Base-by-base conservation (phyloP, 2,888 invertebrate genomes). In the Tyria jacobaeae region DNA sequence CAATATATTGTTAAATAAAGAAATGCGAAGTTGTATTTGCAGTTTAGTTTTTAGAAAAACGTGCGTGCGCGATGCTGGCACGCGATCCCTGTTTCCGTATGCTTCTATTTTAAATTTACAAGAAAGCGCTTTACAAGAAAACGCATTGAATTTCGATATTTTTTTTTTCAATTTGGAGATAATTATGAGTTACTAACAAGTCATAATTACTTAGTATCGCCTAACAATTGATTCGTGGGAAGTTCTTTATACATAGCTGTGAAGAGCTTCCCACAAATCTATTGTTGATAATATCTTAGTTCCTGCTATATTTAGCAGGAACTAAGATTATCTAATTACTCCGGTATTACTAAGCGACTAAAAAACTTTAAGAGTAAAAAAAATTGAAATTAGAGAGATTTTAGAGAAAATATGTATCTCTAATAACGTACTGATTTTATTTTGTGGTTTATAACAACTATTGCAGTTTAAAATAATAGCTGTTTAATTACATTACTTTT, bases 1-100 rank as follows among this genome's bases (percentile, higher is more conserved):
- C 66, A 73, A 63, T 51, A 74, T 64, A 76, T 59, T 35, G 25
- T 59, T 53, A 49, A 50, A 31, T 56, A 57, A 24, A 64, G 61
- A 71, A 72, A 65, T 27, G 24, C 66, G 55, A 56, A 57, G 55
- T 63, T 54, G 27, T 55, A 51, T 55, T 58, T 25, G 57, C 34
- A 49, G 66, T 62, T 60, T 66, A 66, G n/a, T n/a, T n/a, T n/a
- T n/a, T n/a, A n/a, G n/a, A n/a, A n/a, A 68, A 68, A 62, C 24
- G 51, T 70, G 81, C 77, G 76, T 78, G 77, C 49, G 64, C 24
- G 49, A n/a, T 44, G 21, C 44, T 60, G 12, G 44, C 80, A 80
- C 71, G 80, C 82, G 51, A 78, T 56, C 51, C 15, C 57, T 63
- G 53, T 68, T 79, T 81, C 77, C 79, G 66, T 74, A 70, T 70